phyloP scores from a whole-genome alignment of 2,113 vertebrate species.

The Clarias magur region DNA sequence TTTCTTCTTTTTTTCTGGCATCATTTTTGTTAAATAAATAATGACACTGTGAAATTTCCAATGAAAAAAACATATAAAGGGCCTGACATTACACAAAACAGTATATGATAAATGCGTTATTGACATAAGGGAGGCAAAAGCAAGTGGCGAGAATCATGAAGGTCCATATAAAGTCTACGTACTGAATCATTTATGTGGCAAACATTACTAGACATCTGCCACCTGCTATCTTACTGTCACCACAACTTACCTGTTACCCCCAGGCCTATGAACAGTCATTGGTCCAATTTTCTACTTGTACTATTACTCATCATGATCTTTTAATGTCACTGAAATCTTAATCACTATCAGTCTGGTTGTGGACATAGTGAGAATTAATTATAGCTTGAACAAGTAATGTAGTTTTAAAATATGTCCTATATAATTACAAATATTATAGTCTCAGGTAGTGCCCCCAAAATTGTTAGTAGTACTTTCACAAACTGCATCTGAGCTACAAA shows the following conservation, averaged over 20 bases:
- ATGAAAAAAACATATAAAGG: not conserved
- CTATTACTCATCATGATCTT: not conserved
- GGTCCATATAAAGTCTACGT: conserved; percentile 49
- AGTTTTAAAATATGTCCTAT: conserved; percentile 27
- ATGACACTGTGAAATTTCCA: not conserved
- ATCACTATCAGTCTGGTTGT: too few species aligned
- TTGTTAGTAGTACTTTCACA: conserved; percentile 4
- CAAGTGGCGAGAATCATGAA: conserved; percentile 50
- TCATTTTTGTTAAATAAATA: too few species aligned
- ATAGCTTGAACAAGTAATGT: conserved; percentile 12
- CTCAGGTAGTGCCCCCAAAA: conserved; percentile 3
- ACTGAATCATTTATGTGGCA: conserved; percentile 70
- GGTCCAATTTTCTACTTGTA: not conserved
- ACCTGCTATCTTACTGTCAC: conserved; percentile 63
- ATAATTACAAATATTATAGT: conserved; percentile 35
- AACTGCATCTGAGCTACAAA: conserved; percentile 22
- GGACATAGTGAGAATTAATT: not conserved
- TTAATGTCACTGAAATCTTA: conserved; percentile 13
- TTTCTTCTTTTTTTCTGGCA: too few species aligned
- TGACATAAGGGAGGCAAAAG: conserved; percentile 6
- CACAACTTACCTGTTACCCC: conserved; percentile 48
- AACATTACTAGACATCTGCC: conserved; percentile 61
- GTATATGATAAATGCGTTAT: not conserved
- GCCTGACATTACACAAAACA: not conserved
- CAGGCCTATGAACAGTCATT: not conserved